Conservation (phyloP, 2,113 vertebrate genomes). For the Benitochromis conjunctus region DNA sequence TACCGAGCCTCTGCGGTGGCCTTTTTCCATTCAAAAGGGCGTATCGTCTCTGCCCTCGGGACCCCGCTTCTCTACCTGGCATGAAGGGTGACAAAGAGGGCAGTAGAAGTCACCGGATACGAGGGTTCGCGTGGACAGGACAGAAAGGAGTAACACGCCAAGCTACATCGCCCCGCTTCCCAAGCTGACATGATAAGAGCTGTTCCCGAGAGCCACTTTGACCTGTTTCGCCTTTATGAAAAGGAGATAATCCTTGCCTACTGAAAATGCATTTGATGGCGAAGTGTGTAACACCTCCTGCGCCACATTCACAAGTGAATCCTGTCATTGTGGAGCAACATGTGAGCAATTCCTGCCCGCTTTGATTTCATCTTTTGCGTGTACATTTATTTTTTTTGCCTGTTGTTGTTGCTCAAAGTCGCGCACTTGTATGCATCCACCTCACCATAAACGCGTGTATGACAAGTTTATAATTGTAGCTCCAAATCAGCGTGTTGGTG, state of each 20-base stretch:
- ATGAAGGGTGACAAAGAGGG: conserved; percentile 57
- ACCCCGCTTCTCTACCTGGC: conserved; percentile 58
- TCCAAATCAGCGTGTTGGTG: conserved; percentile 60
- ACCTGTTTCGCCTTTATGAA: conserved; percentile 49
- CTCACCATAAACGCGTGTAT: conserved; percentile 60
- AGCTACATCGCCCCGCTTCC: conserved; percentile 42
- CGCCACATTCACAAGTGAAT: conserved; percentile 44
- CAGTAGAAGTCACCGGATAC: conserved; percentile 46
- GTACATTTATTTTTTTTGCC: background rate
- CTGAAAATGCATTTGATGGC: conserved; percentile 35
- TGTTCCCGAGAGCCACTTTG: conserved; percentile 53
- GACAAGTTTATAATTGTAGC: conserved; percentile 72
- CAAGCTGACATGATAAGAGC: conserved; percentile 56
- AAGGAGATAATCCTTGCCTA: conserved; percentile 40
- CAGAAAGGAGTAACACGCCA: conserved; percentile 40
- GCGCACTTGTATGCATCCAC: conserved; percentile 42
- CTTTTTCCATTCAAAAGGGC: conserved; percentile 37
- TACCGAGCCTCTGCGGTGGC: conserved; percentile 34
- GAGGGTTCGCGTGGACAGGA: conserved; percentile 52
- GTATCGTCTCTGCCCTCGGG: conserved; percentile 20
- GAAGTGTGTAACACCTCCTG: conserved; percentile 43
- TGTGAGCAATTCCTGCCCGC: conserved; percentile 35
- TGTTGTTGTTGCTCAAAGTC: conserved; percentile 12
- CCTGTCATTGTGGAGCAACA: conserved; percentile 34
- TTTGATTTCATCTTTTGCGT: conserved; percentile 50